Evolutionary conservation across 2,797 vertebrate species (phyloP), one percentile per base, ranked within the genome.

Genomic region (Oreonectes daqikongensis): DNA sequence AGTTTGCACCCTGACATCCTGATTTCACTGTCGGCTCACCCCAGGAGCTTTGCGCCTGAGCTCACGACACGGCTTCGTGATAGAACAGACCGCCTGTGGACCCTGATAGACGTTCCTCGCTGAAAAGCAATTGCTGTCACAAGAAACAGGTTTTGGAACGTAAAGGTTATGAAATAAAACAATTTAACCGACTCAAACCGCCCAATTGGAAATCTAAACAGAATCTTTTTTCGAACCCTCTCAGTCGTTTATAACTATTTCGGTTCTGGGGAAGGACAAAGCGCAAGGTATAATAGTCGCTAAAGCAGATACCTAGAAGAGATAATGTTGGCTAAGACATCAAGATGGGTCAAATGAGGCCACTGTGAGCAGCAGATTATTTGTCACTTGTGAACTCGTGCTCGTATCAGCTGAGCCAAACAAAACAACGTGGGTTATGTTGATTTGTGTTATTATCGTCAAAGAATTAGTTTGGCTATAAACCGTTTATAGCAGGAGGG

Each of bases 1-100:
- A 68, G 68, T 74, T 81, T 57, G 75, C 66, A 75, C 71, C 69
- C 66, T 77, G 78, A 80, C 63, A 71, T 72, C 57, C 65, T 82
- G 48, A 79, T 80, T 82, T 78, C 74, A 66, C 75, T 46, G 71
- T 61, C 38, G 28, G 28, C 64, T 77, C 57, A 67, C 65, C 71
- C 80, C 52, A 61, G 75, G 59, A 72, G 76, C 69, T 78, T 78
- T 72, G 60, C 40, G 60, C 60, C 50, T 59, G 64, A 65, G 71
- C 66, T 72, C 72, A 68, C 28, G 69, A 60, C 48, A 66, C 48
- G 50, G 38, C 71, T 78, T 72, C 61, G 50, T 57, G 61, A 72
- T 78, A 65, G 69, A 78, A 78, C 76, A 76, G 74, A 76, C 65
- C 28, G 53, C 74, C 74, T 60, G 65, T 60, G 64, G 74, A 69